These are phyloP conservation scores for Enteromius paludinosus DNA, from an alignment of 2,797 vertebrate genomes.

Conservation along the genomic window DNA sequence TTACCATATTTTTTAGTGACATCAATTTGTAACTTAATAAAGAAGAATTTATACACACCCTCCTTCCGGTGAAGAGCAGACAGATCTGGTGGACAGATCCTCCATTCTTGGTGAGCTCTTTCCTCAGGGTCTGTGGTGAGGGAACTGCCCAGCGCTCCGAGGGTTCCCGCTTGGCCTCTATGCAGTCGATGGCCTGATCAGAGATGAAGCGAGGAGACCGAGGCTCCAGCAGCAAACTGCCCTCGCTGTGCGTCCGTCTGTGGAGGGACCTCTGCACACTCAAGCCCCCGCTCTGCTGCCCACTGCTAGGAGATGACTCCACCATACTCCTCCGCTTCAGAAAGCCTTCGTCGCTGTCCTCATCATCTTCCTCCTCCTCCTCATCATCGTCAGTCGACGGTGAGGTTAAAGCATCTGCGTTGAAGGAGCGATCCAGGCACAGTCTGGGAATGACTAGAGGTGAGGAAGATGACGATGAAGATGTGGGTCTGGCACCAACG, in stretches of 20 bases:
- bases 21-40: background rate
- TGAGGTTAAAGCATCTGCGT: conserved; percentile 52
- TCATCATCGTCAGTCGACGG: conserved; percentile 67
- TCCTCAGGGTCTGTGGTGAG: conserved; percentile 84
- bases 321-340: conserved; percentile 84
- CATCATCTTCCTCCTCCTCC: conserved; percentile 74
- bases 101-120: conserved; percentile 83
- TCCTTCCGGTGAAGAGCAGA: conserved; percentile 84
- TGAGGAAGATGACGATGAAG: conserved; percentile 63
- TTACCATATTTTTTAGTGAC: background rate
- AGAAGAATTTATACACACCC: conserved; percentile 73
- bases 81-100: conserved; percentile 87
- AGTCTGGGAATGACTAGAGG: conserved; percentile 76
- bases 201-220: conserved; percentile 86
- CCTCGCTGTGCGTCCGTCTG: conserved; percentile 89
- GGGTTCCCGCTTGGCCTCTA: conserved; percentile 65
- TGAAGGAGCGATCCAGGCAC: conserved; percentile 78
- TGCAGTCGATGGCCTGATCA: conserved; percentile 86
- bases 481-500: conserved; percentile 51
- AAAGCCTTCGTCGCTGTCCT: conserved; percentile 71
- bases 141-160: conserved; percentile 75
- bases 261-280: conserved; percentile 79
- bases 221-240: conserved; percentile 86
- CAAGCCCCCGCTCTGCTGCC: conserved; percentile 66
- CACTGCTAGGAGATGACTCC: conserved; percentile 61